Evolutionary conservation across 2,797 vertebrate genomes (phyloP), one percentile per base, ranked within the genome.

Genomic region (Babyrousa celebensis): DNA sequence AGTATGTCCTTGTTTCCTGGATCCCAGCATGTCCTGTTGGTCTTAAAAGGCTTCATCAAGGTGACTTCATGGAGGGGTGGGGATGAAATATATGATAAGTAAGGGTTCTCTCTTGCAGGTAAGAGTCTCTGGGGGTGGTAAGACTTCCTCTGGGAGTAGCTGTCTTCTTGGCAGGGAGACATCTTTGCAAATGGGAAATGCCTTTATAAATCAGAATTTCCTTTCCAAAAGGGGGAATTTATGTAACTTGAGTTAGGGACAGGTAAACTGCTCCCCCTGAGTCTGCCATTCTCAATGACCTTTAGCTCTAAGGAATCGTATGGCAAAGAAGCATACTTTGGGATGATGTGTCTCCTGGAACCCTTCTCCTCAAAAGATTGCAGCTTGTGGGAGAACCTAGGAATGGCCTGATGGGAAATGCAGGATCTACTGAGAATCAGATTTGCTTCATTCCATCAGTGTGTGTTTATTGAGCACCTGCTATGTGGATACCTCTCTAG

Each of bases 11-110:
- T 4, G 4, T 3, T 0, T 6, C 8, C 8, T 5, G 40, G 16
- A 3, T 21, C 12, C 0, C 1, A 20, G 17, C 7, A 2, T 2
- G 23, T 25, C 8, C 18, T 56, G 1, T 0, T 7, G 6, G 5
- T 11, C 23, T 75, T 29, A 12, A 1, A 1, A 23, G 54, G 5
- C 12, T 90, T 40, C 12, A 0, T 25, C 15, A 68, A 10, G 11
- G 29, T 27, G 17, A 63, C 17, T 4, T 10, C 1, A 5, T 6
- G 62, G 11, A 0, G 17, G 70, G 9, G 21, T 4, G n/a, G 29
- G 15, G 40, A 15, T 25, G 27, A 15, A 52, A 0, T 4, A 0
- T 11, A 3, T 4, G 78, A 5, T 15, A 5, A 11, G 3, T 15
- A 48, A 12, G 16, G 1, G 21, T 43, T 1, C 6, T 16, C 58